These are phyloP conservation scores for Tympanoctomys barrerae DNA, from an alignment of 2,797 vertebrate species.

Conservation along the genomic window DNA sequence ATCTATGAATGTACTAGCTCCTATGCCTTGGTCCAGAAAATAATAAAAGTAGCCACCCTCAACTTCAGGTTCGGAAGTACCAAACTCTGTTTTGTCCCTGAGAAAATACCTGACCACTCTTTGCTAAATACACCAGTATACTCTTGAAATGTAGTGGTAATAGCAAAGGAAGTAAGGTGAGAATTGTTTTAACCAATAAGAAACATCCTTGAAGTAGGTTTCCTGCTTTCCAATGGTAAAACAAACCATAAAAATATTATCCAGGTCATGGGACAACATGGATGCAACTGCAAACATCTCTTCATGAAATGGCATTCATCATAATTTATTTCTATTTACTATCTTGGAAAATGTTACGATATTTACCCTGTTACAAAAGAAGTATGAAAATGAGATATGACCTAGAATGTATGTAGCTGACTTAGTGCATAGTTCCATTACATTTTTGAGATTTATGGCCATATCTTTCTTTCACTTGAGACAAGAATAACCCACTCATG, in stretches of 20 bases:
- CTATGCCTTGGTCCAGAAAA: neutral
- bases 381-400: constrained; percentile 32
- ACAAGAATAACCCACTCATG: neutral
- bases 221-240: neutral
- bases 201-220: neutral
- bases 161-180: neutral
- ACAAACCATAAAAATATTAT: neutral
- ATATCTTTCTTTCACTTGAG: neutral
- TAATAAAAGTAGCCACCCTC: neutral
- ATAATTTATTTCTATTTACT: constrained; percentile 51
- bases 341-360: constrained; percentile 14
- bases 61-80: neutral
- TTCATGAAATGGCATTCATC: neutral
- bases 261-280: neutral
- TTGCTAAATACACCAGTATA: neutral
- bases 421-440: neutral
- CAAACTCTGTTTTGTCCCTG: neutral
- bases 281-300: constrained; percentile 13
- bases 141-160: constrained; percentile 5
- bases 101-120: neutral
- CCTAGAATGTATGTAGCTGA: neutral
- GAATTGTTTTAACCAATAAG: neutral
- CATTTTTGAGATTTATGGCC: neutral
- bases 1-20: neutral
- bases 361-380: constrained; percentile 7